Evolutionary conservation across 2,113 vertebrate species (phyloP), one percentile per base, ranked within the genome.

Genomic region (Oceanodroma tethys): DNA sequence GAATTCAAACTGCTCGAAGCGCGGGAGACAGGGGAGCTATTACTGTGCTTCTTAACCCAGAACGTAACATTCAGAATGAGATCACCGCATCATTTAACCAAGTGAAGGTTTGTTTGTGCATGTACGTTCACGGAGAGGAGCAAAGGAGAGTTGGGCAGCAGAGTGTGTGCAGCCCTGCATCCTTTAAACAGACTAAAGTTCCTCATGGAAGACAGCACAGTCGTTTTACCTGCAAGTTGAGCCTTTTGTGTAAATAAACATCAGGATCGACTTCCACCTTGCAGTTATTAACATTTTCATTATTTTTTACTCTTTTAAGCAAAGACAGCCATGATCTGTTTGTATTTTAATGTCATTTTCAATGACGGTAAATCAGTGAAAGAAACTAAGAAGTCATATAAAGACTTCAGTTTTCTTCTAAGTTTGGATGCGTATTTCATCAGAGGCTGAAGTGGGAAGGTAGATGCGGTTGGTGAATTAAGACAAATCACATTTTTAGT

Each of bases 11-110:
- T 19, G 90, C 93, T 97, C 8, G 74, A 83, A 97, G 93, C 45
- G 23, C 74, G 47, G 88, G 96, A 98, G 96, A 93, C 83, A 81
- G 70, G 95, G 94, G 93, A 95, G 93, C 92, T 97, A 96, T 97
- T 98, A 96, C 89, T 73, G 58, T 93, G 88, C 90, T 97, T 96
- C 94, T 97, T 98, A 98, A 98, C 97, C 96, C 96, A 96, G 96
- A 97, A 95, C 96, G 23, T 9, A 90, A 71, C 86, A 32, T 96
- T 93, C 53, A 9, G 81, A 96, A 97, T 38, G 88, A 95, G 90
- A 97, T 84, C 65, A 67, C 58, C 13, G 87, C 89, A 88, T 95
- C 91, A 92, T 96, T 94, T 95, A 93, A 89, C 93, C 83, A 96
- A 91, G 30, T 10, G 27, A 68, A 96, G 58, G 65, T 81, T 88